Evolutionary conservation across 2,113 vertebrate genomes (phyloP).

Genomic region (Aptenodytes patagonicus): DNA sequence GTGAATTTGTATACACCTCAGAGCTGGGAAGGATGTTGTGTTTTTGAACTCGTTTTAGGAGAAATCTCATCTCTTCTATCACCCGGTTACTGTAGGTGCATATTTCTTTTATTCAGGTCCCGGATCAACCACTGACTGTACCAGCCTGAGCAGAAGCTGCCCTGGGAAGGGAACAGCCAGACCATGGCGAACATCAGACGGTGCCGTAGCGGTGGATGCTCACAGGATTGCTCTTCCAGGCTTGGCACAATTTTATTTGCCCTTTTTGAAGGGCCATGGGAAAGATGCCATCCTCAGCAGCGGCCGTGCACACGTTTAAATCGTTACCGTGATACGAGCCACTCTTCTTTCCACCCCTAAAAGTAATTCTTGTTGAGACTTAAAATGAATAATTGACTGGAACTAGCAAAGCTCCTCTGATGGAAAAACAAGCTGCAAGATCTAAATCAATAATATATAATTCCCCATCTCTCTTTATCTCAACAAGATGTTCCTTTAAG

Average conservation of each 20-base stretch:
- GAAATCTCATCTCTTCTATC: neutral
- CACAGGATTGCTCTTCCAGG: neutral
- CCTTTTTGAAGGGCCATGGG: neutral
- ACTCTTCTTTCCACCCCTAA: neutral
- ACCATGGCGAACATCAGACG: fast-evolving
- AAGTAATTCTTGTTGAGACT: neutral
- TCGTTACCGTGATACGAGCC: fast-evolving
- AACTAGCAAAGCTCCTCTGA: neutral
- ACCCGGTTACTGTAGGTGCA: neutral
- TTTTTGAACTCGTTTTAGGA: neutral
- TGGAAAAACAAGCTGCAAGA: neutral
- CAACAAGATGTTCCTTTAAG: neutral
- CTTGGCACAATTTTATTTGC: neutral
- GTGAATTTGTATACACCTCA: neutral
- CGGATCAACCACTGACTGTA: neutral
- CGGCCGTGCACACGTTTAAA: neutral
- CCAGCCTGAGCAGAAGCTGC: neutral
- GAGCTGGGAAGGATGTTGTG: neutral
- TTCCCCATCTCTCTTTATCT: neutral
- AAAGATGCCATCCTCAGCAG: fast-evolving
- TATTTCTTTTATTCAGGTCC: neutral
- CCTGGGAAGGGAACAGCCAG: neutral
- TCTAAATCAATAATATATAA: neutral
- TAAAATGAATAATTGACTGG: neutral
- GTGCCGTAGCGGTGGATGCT: neutral